phyloP scores from a whole-genome alignment of 2,797 vertebrate genomes.

The Leptoclinus maculatus region DNA sequence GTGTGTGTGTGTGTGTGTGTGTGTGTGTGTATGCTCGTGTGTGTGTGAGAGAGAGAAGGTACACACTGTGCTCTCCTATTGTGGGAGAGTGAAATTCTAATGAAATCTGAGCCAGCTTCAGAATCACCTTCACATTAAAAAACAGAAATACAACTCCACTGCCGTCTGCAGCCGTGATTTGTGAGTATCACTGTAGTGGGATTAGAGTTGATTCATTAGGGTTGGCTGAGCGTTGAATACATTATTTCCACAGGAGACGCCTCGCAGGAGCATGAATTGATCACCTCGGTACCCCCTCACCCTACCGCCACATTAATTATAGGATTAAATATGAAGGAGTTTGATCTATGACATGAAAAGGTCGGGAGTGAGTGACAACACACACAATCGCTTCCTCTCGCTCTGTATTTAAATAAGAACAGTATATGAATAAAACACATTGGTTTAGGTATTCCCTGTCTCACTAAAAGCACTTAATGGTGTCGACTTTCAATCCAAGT shows the following conservation, averaged over 20 bases:
- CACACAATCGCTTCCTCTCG: not conserved
- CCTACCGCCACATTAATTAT: constrained; percentile 1
- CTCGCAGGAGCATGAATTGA: constrained; percentile 25
- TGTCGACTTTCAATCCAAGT: not conserved
- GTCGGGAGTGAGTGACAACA: not conserved
- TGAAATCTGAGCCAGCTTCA: not conserved
- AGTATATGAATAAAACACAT: not conserved
- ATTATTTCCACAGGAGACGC: constrained; percentile 6
- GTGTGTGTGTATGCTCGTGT: not conserved
- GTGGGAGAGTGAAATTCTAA: not conserved
- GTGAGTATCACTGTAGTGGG: constrained; percentile 12
- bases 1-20: not conserved
- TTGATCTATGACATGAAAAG: constrained; percentile 24
- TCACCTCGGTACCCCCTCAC: constrained; percentile 17
- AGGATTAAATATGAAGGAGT: constrained; percentile 7
- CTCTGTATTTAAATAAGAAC: not conserved
- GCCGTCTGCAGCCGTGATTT: constrained; percentile 23
- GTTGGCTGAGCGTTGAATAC: not conserved
- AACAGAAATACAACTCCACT: not conserved
- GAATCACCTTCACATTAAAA: constrained; percentile 6
- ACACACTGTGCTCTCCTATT: not conserved
- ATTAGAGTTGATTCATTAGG: constrained; percentile 35
- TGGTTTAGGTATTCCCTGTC: not conserved
- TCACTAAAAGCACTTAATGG: not conserved
- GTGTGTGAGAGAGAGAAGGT: not conserved